Evolutionary conservation across 2,113 vertebrate species (phyloP).

Genomic region (Sterrhoptilus dennistouni): DNA sequence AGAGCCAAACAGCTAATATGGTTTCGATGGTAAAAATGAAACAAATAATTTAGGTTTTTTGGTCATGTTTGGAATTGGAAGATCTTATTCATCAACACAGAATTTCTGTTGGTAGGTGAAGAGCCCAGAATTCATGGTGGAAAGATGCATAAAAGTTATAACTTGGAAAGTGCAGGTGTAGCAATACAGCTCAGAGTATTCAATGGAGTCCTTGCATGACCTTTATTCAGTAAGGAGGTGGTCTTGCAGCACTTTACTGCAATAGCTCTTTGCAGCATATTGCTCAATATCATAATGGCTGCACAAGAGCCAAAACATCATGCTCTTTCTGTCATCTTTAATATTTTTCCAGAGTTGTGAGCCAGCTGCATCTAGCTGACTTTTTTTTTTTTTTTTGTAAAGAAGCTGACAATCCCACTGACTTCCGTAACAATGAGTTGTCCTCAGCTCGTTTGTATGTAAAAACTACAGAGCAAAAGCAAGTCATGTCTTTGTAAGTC

Average conservation of each 20-base stretch:
- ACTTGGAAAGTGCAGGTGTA: neutral
- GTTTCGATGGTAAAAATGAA: neutral
- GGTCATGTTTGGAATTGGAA: neutral
- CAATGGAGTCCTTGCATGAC: neutral
- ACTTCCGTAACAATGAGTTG: constrained; percentile 4
- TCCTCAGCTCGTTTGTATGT: neutral
- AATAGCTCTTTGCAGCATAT: neutral
- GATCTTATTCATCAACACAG: neutral
- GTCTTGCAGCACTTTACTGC: constrained; percentile 17
- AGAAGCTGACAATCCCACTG: neutral
- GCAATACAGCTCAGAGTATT: neutral
- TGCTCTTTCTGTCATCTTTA: neutral
- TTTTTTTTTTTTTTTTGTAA: neutral
- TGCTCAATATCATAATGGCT: constrained; percentile 21
- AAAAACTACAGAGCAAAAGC: constrained; percentile 26
- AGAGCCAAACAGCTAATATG: neutral
- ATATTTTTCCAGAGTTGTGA: constrained; percentile 33
- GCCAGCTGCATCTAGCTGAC: neutral
- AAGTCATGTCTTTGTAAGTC: constrained; percentile 28
- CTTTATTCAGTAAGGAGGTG: constrained; percentile 11
- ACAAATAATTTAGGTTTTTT: neutral
- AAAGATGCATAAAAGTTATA: neutral
- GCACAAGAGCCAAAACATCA: constrained; percentile 10
- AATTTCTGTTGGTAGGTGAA: neutral
- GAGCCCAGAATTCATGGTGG: neutral